Evolutionary conservation across 2,113 vertebrate species (phyloP).

Genomic region (Eonycteris spelaea): DNA sequence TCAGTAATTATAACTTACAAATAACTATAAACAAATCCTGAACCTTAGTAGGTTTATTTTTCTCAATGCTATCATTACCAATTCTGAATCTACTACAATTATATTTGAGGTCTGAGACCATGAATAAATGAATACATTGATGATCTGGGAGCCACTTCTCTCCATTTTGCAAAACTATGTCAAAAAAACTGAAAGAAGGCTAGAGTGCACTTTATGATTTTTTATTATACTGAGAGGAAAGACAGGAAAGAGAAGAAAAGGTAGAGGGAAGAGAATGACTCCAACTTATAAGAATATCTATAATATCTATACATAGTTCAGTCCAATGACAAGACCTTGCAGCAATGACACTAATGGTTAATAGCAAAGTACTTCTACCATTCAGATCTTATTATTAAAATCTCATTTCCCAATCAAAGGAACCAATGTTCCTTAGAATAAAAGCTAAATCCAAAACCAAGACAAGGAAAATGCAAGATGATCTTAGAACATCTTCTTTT

Average conservation of each 20-base stretch:
- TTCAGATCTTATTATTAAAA: background rate
- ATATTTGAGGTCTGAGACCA: background rate
- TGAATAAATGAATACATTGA: background rate
- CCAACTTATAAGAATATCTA: background rate
- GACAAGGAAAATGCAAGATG: background rate
- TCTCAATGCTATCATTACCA: background rate
- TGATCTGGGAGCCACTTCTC: background rate
- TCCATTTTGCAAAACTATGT: background rate
- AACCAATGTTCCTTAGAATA: background rate
- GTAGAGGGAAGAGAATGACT: background rate
- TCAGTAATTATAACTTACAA: background rate
- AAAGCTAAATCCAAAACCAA: background rate
- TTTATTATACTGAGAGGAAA: background rate
- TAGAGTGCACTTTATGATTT: background rate
- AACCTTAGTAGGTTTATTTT: background rate
- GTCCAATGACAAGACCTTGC: background rate
- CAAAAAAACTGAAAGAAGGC: background rate
- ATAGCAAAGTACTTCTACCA: background rate
- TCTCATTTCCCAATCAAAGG: background rate
- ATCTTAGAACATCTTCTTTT: background rate
- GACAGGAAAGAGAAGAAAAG: background rate
- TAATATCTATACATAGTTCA: background rate
- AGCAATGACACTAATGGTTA: background rate
- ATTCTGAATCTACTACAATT: background rate
- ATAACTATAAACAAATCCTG: background rate